Base-by-base conservation (phyloP, 2,888 invertebrate species). In the Ellobium chinense region DNA sequence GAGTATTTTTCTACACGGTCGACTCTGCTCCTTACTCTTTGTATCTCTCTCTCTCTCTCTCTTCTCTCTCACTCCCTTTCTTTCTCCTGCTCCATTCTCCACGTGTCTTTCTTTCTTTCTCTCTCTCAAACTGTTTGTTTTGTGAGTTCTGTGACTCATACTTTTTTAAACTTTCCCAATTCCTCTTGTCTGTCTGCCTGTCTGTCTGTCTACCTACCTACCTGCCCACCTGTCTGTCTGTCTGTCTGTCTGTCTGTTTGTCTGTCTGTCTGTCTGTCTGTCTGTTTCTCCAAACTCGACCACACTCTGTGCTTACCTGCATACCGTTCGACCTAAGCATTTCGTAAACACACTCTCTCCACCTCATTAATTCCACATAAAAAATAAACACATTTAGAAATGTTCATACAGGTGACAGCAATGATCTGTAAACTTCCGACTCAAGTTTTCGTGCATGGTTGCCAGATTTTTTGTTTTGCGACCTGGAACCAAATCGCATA, bases 21-120 rank as follows among this genome's bases (percentile, higher is more conserved):
- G n/a, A 34, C 72, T 80, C 60, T 37, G 29, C 58, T 60, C 36
- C 68, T 69, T 63, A 34, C 60, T 80, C 79, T 69, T 37, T 46
- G 9, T 46, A 7, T 46, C 46, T 46, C 46, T 46, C 46, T 46
- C 46, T 56, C 65, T 81, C 70, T 46, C 80, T 70, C 78, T 56
- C 56, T 80, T 72, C 80, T 58, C 63, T 60, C 83, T 70, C 54
- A 24, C 79, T 58, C 78, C 72, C 69, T 81, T 34, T 68, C 68
- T 68, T 58, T 54, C 63, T 65, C 65, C 37, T 54, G 78, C 63
- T 54, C 63, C 39, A 60, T 29, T 34, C 56, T 58, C 39, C 74
- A 21, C 62, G 7, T 46, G 24, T 34, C 54, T 58, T n/a, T 70
- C 60, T 60, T 21, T 60, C 24, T 37, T n/a, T 34, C 70, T 3